A percentile compares a stretch with the other conserved stretches of the same genome.
Conservation (phyloP, 2,797 vertebrate genomes). For the Apogon talboti region DNA sequence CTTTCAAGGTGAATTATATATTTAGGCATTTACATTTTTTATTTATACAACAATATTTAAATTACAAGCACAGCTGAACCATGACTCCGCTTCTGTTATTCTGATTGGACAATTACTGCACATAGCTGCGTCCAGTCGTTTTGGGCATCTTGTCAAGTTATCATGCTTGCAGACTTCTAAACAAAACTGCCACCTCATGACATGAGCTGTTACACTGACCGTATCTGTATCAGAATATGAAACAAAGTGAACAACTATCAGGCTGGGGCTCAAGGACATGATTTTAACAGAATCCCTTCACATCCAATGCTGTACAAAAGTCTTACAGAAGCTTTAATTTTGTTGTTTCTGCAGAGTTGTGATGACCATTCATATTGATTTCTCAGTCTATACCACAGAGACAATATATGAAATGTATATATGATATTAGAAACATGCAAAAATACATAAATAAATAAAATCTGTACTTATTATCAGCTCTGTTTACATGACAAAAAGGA, state of each 20-base stretch:
- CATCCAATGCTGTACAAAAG: too few species aligned
- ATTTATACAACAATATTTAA: too few species aligned
- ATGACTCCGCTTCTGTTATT: background rate
- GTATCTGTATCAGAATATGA: background rate
- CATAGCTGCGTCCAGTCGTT: slow-evolving; percentile 17
- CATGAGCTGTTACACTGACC: background rate
- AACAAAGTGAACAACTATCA: background rate
- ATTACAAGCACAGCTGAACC: too few species aligned
- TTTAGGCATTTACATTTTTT: background rate
- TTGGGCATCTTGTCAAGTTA: background rate
- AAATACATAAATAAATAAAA: too few species aligned
- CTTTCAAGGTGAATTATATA: background rate
- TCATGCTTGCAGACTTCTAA: background rate
- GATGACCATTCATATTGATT: too few species aligned
- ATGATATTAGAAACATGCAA: too few species aligned
- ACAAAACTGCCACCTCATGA: background rate
- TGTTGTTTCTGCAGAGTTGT: too few species aligned
- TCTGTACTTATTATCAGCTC: too few species aligned
- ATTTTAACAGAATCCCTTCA: background rate
- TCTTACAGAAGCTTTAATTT: too few species aligned
- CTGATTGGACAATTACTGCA: background rate
- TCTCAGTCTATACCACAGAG: too few species aligned
- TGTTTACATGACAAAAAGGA: too few species aligned
- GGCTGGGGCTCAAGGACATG: background rate
- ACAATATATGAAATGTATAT: too few species aligned